Conservation (phyloP, 2,113 vertebrate species). For the Cyphotilapia sp. region DNA sequence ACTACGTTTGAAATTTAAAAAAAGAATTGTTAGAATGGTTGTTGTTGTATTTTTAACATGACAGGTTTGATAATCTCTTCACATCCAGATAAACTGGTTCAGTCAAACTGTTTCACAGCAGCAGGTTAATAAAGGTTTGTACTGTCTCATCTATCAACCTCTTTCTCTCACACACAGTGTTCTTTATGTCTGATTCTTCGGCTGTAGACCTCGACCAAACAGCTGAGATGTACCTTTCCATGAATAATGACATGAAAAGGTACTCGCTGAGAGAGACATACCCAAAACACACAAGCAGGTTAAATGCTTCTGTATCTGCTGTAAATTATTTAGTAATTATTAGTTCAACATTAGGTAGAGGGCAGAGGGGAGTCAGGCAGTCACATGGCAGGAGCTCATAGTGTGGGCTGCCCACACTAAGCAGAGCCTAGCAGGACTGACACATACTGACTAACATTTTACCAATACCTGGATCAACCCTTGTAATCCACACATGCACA, state of each 20-base stretch:
- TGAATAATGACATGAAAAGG: background rate
- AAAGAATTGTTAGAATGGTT: background rate
- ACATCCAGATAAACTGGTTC: background rate
- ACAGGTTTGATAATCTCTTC: background rate
- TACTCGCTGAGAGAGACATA: background rate
- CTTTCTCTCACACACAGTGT: background rate
- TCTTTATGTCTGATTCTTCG: background rate
- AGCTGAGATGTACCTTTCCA: background rate
- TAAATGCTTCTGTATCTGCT: background rate
- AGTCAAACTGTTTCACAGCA: background rate
- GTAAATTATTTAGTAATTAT: background rate
- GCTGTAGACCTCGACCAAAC: background rate
- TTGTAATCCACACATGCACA: background rate
- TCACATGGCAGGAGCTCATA: background rate
- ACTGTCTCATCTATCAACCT: background rate
- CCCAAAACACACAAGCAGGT: background rate
- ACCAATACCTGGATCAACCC: background rate
- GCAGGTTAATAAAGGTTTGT: background rate
- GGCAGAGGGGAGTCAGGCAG: background rate
- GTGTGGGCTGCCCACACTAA: background rate
- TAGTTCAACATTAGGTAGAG: background rate
- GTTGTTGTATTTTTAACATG: background rate
- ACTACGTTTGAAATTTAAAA: accelerated
- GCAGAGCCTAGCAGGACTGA: background rate
- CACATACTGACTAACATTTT: background rate